These are phyloP conservation scores for Plebejus argus DNA, from an alignment of 2,888 invertebrate species.

Conservation along the genomic window DNA sequence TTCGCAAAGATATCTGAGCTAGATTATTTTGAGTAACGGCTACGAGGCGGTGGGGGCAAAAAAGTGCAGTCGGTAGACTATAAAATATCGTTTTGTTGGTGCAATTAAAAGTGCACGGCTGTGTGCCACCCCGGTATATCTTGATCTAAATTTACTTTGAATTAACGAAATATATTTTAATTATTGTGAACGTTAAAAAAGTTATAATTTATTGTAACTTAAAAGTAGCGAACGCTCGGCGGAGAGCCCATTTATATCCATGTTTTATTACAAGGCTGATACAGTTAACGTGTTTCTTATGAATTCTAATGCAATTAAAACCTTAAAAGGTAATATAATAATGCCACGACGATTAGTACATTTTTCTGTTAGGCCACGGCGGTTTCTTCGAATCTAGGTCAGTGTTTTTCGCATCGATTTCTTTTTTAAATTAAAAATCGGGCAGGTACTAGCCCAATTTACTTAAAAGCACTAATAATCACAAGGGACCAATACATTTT, in stretches of 20 bases:
- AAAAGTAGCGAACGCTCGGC: background rate
- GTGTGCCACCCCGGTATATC: constrained; percentile 41
- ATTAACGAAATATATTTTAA: constrained; percentile 31
- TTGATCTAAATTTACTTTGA: constrained; percentile 31
- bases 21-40: constrained; percentile 78
- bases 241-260: constrained; percentile 25
- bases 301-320: constrained; percentile 23
- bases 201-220: constrained; percentile 12
- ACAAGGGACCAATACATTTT: background rate
- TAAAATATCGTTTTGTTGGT: constrained; percentile 71
- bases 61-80: constrained; percentile 64
- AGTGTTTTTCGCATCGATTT: constrained; percentile 17
- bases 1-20: constrained; percentile 67
- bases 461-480: background rate
- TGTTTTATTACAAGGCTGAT: constrained; percentile 24
- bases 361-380: constrained; percentile 7
- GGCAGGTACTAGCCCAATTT: background rate
- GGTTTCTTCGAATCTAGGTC: constrained; percentile 9
- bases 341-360: constrained; percentile 6
- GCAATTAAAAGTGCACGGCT: constrained; percentile 68
- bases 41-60: constrained; percentile 55
- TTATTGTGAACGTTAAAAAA: constrained; percentile 19
- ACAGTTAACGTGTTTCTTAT: background rate
- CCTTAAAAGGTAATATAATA: constrained; percentile 21
- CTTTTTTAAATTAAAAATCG: background rate